A percentile compares a stretch with the other conserved stretches of the same genome.
These are phyloP conservation scores for Rissa tridactyla DNA, from an alignment of 2,113 vertebrate species.

Conservation along the genomic window DNA sequence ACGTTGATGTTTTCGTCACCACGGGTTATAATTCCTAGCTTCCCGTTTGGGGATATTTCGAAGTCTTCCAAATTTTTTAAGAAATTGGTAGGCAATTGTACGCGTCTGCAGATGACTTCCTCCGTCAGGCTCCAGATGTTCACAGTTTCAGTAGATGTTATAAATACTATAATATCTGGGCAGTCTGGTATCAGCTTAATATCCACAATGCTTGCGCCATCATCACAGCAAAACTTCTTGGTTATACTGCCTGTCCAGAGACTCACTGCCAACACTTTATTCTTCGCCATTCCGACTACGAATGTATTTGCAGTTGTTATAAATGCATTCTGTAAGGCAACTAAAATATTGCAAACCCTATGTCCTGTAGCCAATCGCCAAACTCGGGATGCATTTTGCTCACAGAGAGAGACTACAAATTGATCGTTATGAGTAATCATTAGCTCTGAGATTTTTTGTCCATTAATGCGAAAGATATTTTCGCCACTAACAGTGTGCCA, in stretches of 20 bases:
- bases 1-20: conserved; percentile 97
- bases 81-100: conserved; percentile 92
- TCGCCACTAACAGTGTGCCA: conserved; percentile 94
- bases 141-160: conserved; percentile 93
- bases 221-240: conserved; percentile 96
- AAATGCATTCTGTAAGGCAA: conserved; percentile 94
- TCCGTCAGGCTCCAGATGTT: conserved; percentile 96
- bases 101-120: conserved; percentile 91
- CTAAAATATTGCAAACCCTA: conserved; percentile 96
- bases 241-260: conserved; percentile 98
- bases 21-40: conserved; percentile 92
- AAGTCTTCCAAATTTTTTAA: conserved; percentile 95
- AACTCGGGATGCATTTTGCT: conserved; percentile 95
- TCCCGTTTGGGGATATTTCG: conserved; percentile 96
- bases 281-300: conserved; percentile 92
- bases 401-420: conserved; percentile 97
- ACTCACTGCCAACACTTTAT: conserved; percentile 95
- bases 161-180: conserved; percentile 92
- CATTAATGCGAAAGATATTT: conserved; percentile 96
- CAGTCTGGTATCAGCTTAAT: conserved; percentile 96
- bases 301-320: conserved; percentile 98
- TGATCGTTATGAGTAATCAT: conserved; percentile 98
- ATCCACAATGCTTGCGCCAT: conserved; percentile 91
- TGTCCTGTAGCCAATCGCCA: conserved; percentile 96
- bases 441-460: conserved; percentile 93